Base-by-base conservation (phyloP, 2,888 invertebrate species). In the Noctua janthina region DNA sequence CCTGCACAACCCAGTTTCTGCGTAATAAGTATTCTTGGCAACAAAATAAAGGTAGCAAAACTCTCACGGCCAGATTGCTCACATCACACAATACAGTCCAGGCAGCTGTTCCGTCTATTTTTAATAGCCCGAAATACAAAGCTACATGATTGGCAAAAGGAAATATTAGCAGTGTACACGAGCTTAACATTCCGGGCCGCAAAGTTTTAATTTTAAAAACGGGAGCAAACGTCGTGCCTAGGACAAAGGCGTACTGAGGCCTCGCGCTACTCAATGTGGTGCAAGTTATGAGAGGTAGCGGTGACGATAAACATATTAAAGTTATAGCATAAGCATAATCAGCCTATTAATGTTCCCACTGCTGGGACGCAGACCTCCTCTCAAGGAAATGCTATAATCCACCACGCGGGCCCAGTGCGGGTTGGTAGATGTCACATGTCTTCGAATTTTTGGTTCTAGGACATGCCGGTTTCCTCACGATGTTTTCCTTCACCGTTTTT, bases 201-300 rank as follows among this genome's bases (percentile, higher is more conserved):
- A 95, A 96, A 96, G 95, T 96, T 96, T 96, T 96, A 96, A 96
- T 96, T 96, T 96, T 93, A 96, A 96, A 95, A 96, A 96, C 95
- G 95, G 92, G 96, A 94, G 93, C 96, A 95, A 96, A 95, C 95
- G 94, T 92, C 93, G 93, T 92, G 91, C 91, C 92, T 95, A 95
- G 95, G 92, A 96, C 96, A 96, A 96, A 96, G 95, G 94, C 93
- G 90, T 75, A 91, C 91, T 89, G 93, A 91, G 93, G 91, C 91
- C 90, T 85, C 77, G 76, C 81, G 80, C 72, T 76, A 54, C 73
- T 66, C 62, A n/a, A 56, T 67, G 35, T 59, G 78, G 23, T 1
- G 0, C 29, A 79, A 79, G 79, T 46, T 23, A 76, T 2, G 39
- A 49, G 68, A 69, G 43, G 0, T 5, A 59, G 59, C 54, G 54